Evolutionary conservation across 2,113 vertebrate genomes (phyloP), one percentile per base, ranked within the genome.

Genomic region (Labeo rohita): DNA sequence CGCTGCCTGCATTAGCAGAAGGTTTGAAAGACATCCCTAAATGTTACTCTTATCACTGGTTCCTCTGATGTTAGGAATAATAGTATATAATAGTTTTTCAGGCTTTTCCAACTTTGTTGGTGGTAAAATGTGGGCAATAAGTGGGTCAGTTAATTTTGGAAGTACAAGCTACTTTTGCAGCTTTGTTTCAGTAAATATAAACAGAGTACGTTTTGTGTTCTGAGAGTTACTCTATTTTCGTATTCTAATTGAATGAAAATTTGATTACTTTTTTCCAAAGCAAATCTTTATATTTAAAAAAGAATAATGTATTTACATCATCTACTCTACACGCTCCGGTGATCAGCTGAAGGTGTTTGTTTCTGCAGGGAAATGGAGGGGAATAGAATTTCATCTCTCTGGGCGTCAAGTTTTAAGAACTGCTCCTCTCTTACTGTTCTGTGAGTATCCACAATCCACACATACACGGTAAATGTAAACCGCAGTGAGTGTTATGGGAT

Each of bases 311-410:
- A 52, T 28, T 50, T 28, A 23, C n/a, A 50, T 75, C 43, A 28
- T 47, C 11, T 21, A 50, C n/a, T 75, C 18, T 6, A 15, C 12
- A 52, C 9, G 34, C 28, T 74, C 21, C 1, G 2, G 12, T 66
- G 39, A 68, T 77, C 47, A 77, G 12, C 21, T 76, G 77, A 50
- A 18, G 13, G 16, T 61, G 11, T 75, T 15, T 47, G 6, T 66
- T 59, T 85, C 61, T 28, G 23, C 90, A 94, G 94, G 84, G 94
- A 95, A 61, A 87, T 94, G 86, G 93, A 95, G 70, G 93, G 93
- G 2, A 93, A 94, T 87, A 68, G 63, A 73, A 91, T 94, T 56
- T 70, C 8, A 13, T 83, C 36, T 0, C 79, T 95, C 83, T 80
- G 9, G 16, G 39, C 86, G 6, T 90, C 88, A 2, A 87, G 80